Conservation (phyloP, 2,888 invertebrate genomes). For the Watsonalla cultraria region DNA sequence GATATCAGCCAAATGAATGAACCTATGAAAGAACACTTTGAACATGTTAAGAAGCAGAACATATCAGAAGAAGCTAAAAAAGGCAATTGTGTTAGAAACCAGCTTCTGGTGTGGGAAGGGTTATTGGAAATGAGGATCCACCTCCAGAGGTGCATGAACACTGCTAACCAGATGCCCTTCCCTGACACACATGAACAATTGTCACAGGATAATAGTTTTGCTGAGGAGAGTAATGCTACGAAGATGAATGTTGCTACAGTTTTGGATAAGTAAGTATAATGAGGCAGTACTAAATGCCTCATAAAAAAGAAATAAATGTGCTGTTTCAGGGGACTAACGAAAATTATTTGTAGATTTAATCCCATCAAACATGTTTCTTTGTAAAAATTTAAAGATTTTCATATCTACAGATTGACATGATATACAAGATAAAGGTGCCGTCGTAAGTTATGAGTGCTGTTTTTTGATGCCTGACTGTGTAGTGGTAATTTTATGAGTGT, state of each 20-base stretch:
- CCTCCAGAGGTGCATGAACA: conserved; percentile 87
- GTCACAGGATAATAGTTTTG: conserved; percentile 70
- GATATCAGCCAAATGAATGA: conserved; percentile 67
- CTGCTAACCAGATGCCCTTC: conserved; percentile 89
- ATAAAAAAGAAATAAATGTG: too few relatives aligned
- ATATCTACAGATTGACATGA: too few relatives aligned
- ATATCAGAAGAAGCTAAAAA: conserved; percentile 80
- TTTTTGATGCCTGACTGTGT: too few relatives aligned
- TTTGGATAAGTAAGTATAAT: conserved; percentile 78
- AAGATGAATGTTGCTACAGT: conserved; percentile 77
- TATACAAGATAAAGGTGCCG: too few relatives aligned
- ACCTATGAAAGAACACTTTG: conserved; percentile 74
- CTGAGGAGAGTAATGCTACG: conserved; percentile 67
- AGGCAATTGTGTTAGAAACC: conserved; percentile 83
- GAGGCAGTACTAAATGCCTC: too few relatives aligned
- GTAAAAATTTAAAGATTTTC: too few relatives aligned
- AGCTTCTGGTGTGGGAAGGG: conserved; percentile 89
- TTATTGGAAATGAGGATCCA: conserved; percentile 92
- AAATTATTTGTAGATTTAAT: too few relatives aligned
- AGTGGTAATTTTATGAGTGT: too few relatives aligned
- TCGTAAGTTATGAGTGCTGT: too few relatives aligned
- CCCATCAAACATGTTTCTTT: too few relatives aligned
- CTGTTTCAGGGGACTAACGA: too few relatives aligned
- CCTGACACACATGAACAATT: conserved; percentile 70
- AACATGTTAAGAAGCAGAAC: conserved; percentile 78